Percentiles rank a stretch among this genome's conserved stretches.
Evolutionary conservation across 2,113 vertebrate genomes (phyloP).

Genomic region (Pedetes capensis): DNA sequence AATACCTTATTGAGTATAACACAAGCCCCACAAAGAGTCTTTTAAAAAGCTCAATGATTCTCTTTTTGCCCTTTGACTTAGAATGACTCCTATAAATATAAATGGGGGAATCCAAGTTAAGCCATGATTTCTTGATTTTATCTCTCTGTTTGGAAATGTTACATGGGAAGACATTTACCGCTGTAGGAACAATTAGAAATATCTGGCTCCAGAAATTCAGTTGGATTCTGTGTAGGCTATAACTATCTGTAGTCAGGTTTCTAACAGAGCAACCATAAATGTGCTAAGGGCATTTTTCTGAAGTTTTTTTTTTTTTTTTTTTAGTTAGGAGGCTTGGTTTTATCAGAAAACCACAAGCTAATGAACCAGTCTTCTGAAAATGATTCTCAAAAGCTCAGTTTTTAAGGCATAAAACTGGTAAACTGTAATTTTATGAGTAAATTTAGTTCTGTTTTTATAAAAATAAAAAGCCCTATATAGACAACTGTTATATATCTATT

Average conservation of each 20-base stretch:
- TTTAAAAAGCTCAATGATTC: background rate
- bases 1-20: background rate
- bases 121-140: background rate
- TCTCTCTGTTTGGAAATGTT: background rate
- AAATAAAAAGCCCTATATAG: background rate
- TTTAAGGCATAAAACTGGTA: background rate
- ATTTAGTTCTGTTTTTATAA: slow-evolving; percentile 34
- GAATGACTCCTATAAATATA: background rate
- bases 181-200: background rate
- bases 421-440: slow-evolving; percentile 4
- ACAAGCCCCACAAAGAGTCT: background rate
- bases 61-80: background rate
- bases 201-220: background rate
- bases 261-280: background rate
- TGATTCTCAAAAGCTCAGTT: slow-evolving; percentile 21
- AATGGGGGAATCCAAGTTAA: background rate
- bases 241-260: background rate
- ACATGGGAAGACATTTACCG: background rate
- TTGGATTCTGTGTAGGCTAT: background rate
- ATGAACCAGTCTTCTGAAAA: background rate
- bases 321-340: slow-evolving; percentile 4
- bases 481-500: background rate
- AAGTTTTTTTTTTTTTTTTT: background rate
- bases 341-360: background rate
- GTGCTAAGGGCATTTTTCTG: background rate